A percentile compares a stretch with the other conserved stretches of the same genome.
Evolutionary conservation across 2,113 vertebrate species (phyloP).

Genomic region (Ancistrus triradiatus): DNA sequence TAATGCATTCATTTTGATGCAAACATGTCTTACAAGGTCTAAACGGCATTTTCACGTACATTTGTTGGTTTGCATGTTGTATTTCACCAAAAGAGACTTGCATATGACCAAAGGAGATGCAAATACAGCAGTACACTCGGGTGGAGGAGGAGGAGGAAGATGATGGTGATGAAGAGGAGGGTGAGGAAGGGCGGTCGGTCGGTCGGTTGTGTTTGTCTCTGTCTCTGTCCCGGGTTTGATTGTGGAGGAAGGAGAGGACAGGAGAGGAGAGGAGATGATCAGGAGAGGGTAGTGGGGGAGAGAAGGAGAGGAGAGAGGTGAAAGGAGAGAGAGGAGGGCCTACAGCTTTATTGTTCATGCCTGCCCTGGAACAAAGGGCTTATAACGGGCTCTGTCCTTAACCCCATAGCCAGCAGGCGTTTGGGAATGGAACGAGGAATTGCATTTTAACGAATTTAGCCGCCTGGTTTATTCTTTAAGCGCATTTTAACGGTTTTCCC

Average conservation of each 20-base stretch:
- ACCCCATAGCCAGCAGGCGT: slow-evolving; percentile 62
- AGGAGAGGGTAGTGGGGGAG: slow-evolving; percentile 35
- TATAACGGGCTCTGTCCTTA: slow-evolving; percentile 70
- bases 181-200: slow-evolving; percentile 31
- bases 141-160: slow-evolving; percentile 17
- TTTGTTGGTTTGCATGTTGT: neutral
- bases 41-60: too few relatives aligned
- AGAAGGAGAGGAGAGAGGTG: slow-evolving; percentile 52
- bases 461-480: neutral
- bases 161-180: slow-evolving; percentile 19
- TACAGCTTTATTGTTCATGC: slow-evolving; percentile 77
- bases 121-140: slow-evolving; percentile 3
- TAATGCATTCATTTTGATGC: too few relatives aligned
- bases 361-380: slow-evolving; percentile 77
- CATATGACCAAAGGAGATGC: neutral
- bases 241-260: slow-evolving; percentile 32
- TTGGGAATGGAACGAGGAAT: slow-evolving; percentile 62
- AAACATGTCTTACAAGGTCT: too few relatives aligned
- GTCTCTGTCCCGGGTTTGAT: slow-evolving; percentile 25
- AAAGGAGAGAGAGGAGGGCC: slow-evolving; percentile 66
- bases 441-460: slow-evolving; percentile 61
- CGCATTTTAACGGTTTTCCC: neutral
- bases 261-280: slow-evolving; percentile 33
- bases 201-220: slow-evolving; percentile 7
- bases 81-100: neutral